Conservation (phyloP, 2,113 vertebrate genomes). For the Thinocorus orbignyianus region DNA sequence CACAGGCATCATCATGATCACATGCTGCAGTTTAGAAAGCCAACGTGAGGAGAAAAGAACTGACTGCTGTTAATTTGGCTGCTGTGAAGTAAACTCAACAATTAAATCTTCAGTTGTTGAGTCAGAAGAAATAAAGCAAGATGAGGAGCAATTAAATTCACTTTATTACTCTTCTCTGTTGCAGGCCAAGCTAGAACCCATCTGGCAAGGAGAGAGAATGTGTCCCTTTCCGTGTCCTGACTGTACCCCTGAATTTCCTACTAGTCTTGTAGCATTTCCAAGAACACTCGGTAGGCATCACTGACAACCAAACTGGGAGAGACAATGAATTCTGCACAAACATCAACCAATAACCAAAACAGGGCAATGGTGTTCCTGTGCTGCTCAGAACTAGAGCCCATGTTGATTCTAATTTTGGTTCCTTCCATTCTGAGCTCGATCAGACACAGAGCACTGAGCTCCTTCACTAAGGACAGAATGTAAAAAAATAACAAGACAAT, state of each 20-base stretch:
- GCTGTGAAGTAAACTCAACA: neutral
- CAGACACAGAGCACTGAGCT: neutral
- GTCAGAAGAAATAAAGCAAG: neutral
- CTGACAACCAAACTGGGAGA: neutral
- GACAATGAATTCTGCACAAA: neutral
- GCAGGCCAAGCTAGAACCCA: neutral
- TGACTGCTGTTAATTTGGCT: neutral
- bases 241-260: neutral
- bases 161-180: neutral
- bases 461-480: neutral
- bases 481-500: neutral
- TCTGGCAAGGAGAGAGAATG: neutral
- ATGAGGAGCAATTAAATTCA: neutral
- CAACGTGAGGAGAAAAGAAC: neutral
- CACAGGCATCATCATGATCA: neutral
- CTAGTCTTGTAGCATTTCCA: neutral
- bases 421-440: neutral
- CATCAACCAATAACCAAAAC: neutral
- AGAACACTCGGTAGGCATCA: neutral
- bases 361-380: fast-evolving
- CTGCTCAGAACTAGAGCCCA: neutral
- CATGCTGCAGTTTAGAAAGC: neutral
- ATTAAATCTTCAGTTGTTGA: neutral
- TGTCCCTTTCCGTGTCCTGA: neutral
- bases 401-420: neutral